Conservation (phyloP, 2,797 vertebrate species). For the Oryzias sinensis region DNA sequence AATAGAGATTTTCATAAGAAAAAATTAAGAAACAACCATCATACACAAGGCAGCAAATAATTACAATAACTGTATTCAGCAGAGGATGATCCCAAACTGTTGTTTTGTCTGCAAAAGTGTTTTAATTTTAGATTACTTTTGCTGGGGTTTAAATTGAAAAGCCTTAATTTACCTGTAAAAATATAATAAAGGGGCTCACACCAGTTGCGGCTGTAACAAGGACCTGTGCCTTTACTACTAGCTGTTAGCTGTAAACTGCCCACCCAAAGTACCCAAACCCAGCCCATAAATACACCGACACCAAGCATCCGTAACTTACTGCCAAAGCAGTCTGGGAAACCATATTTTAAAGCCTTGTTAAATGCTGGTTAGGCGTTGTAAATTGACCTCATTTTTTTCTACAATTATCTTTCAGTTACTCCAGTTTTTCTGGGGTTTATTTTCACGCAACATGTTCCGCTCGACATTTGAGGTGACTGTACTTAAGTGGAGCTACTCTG, state of each 20-base stretch:
- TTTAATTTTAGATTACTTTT: no score
- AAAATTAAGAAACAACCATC: no score
- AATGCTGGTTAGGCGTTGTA: constrained; percentile 37
- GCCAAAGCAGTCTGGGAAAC: constrained; percentile 37
- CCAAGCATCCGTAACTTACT: constrained; percentile 39
- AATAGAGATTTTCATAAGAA: no score
- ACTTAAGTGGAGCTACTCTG: constrained; percentile 30
- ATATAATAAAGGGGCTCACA: constrained; percentile 2
- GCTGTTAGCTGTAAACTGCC: constrained; percentile 49
- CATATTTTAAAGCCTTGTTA: constrained; percentile 49
- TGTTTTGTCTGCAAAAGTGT: neutral
- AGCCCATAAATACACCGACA: constrained; percentile 48
- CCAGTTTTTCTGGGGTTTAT: neutral
- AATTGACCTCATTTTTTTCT: constrained; percentile 10
- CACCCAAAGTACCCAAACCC: constrained; percentile 31
- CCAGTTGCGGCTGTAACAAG: constrained; percentile 49
- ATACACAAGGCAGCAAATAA: no score
- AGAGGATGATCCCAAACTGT: no score
- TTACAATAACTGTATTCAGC: no score
- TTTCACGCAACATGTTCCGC: constrained; percentile 32
- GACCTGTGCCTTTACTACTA: constrained; percentile 37
- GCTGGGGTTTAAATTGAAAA: neutral
- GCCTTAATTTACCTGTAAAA: constrained; percentile 27
- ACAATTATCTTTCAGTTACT: constrained; percentile 23
- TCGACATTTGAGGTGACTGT: constrained; percentile 15